Evolutionary conservation across 1,140 invertebrate species (phyloP), one percentile per base, ranked within the genome.

Genomic region (Stenopsyche tienmushanensis): DNA sequence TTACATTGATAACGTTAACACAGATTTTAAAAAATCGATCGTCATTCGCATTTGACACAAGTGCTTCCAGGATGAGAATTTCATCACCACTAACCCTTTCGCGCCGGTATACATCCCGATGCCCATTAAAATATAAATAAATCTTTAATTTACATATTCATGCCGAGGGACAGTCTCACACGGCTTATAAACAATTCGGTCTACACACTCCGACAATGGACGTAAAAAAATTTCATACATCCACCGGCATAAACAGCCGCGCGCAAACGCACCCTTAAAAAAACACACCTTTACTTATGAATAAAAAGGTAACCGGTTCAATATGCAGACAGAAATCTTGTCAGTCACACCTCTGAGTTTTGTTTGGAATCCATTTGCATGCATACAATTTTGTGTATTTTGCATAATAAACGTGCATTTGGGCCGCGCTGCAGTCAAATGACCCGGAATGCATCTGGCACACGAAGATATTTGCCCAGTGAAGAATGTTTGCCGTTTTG

Each of bases 301-400:
- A 41, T 54, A 54, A 41, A 47, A 25, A 60, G 57, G 57, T 25
- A 60, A 60, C 57, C 57, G 57, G 57, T 60, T 60, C 57, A 41
- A 34, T 25, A 21, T 13, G n/a, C 15, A 60, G 53, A 63, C 29
- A 49, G 60, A 65, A 70, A 70, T 70, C 68, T 70, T 65, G 64
- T 70, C 68, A 70, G 68, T 70, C 68, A 70, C 68, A 70, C 68
- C 68, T 70, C 59, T 65, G 60, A 54, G 62, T 70, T 66, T 70
- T 70, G 68, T 70, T 70, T 70, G 50, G 59, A 55, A 17, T 64
- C 21, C 64, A 70, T 70, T 70, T 64, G 68, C 68, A 70, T 70
- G 20, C 26, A 45, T 57, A 60, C 64, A 59, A 65, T 65, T 44
- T 45, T 21, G 55, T 64, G 18, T 39, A 21, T 59, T 64, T 59